Conservation (phyloP, 2,888 invertebrate species). For the Metopia argyrocephala region DNA sequence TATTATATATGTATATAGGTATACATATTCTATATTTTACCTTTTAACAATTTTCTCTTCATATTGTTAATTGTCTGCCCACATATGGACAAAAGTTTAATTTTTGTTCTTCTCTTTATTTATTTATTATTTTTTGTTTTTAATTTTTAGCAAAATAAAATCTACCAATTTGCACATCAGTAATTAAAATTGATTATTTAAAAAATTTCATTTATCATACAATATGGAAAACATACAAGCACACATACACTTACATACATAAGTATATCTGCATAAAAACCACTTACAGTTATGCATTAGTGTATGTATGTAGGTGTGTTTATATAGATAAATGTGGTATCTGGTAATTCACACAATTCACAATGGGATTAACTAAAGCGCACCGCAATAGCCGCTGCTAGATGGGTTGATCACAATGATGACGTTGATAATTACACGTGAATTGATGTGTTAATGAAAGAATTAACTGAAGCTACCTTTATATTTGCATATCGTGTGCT, state of each 20-base stretch:
- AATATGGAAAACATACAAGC: not conserved
- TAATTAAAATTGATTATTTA: conserved; percentile 65
- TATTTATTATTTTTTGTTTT: not conserved
- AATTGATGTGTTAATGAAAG: conserved; percentile 62
- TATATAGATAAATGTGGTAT: conserved; percentile 31
- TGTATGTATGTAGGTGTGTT: not conserved
- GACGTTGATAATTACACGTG: conserved; percentile 63
- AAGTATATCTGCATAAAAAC: not conserved
- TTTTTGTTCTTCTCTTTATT: not conserved
- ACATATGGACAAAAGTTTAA: not conserved
- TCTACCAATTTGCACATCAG: conserved; percentile 63
- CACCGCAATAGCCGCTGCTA: conserved; percentile 16
- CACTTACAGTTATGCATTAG: not conserved
- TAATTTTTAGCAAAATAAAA: conserved; percentile 41
- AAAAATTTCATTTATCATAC: conserved; percentile 36
- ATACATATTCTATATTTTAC: not conserved
- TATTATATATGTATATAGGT: not conserved
- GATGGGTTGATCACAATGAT: conserved; percentile 58
- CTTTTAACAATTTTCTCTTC: not conserved
- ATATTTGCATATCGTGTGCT: too few relatives aligned
- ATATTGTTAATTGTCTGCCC: not conserved
- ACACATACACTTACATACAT: not conserved
- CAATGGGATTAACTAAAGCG: conserved; percentile 63
- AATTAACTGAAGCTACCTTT: conserved; percentile 46
- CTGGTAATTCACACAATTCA: conserved; percentile 63